Conservation (phyloP, 2,888 invertebrate genomes). For the Laspeyria flexula region DNA sequence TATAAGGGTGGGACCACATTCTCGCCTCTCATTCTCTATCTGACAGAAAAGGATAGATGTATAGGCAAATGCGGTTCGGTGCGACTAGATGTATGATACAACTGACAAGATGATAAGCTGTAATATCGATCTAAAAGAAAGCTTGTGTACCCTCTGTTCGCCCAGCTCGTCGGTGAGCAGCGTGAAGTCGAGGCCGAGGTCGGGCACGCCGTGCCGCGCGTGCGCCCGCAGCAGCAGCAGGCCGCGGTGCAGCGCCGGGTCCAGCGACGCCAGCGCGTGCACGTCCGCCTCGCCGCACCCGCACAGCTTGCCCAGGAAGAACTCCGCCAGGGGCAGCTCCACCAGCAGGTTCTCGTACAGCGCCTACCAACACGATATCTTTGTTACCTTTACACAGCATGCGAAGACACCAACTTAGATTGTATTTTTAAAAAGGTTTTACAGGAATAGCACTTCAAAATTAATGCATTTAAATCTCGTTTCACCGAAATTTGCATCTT, state of each 20-base stretch:
- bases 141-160: conserved; percentile 86
- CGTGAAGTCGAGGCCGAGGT: conserved; percentile 97
- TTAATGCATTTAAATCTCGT: no score
- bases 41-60: no score
- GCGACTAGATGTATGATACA: conserved; percentile 92
- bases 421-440: no score
- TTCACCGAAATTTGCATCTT: no score
- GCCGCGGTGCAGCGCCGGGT: conserved; percentile 96
- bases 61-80: no score
- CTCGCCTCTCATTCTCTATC: no score
- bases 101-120: no score
- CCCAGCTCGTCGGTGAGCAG: conserved; percentile 96
- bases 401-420: no score
- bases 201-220: conserved; percentile 92
- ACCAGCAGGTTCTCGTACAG: conserved; percentile 97
- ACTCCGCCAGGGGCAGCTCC: conserved; percentile 97
- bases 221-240: conserved; percentile 95
- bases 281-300: conserved; percentile 95
- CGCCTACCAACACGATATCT: conserved; percentile 86
- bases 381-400: no score
- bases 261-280: conserved; percentile 96
- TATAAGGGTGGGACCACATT: no score
- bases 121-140: neutral
- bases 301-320: conserved; percentile 90
- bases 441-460: no score